A percentile compares a stretch with the other conserved stretches of the same genome.
Conservation (phyloP, 2,797 vertebrate genomes). For the Propithecus perrieri region DNA sequence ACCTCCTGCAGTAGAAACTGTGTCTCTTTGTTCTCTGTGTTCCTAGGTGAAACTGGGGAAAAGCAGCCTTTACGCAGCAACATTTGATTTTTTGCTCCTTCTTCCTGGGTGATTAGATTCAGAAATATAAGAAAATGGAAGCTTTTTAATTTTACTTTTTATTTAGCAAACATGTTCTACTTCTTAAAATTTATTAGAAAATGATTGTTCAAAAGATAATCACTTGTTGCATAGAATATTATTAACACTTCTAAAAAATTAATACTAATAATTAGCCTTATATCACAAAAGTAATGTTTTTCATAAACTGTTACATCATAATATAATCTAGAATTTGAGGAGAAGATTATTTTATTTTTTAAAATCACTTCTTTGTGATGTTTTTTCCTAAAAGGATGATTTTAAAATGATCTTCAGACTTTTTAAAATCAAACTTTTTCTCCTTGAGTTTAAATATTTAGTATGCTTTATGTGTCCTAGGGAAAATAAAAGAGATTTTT, state of each 20-base stretch:
- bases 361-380: not conserved
- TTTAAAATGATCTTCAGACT: not conserved
- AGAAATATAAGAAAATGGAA: not conserved
- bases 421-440: slow-evolving; percentile 44
- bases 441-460: slow-evolving; percentile 47
- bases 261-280: slow-evolving; percentile 17
- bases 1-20: rapidly evolving
- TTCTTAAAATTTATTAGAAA: slow-evolving; percentile 12
- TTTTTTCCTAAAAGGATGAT: not conserved
- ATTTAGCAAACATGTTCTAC: not conserved
- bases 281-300: not conserved
- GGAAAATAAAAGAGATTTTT: slow-evolving; percentile 46
- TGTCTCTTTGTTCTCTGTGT: not conserved
- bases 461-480: not conserved
- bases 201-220: not conserved
- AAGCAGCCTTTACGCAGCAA: not conserved
- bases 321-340: not conserved
- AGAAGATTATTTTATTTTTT: not conserved
- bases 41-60: not conserved
- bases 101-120: not conserved
- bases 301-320: not conserved
- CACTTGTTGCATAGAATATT: not conserved
- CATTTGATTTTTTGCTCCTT: not conserved
- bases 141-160: not conserved
- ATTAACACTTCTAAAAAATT: not conserved